These are phyloP conservation scores for Balaeniceps rex DNA, from an alignment of 2,113 vertebrate genomes.

Conservation along the genomic window DNA sequence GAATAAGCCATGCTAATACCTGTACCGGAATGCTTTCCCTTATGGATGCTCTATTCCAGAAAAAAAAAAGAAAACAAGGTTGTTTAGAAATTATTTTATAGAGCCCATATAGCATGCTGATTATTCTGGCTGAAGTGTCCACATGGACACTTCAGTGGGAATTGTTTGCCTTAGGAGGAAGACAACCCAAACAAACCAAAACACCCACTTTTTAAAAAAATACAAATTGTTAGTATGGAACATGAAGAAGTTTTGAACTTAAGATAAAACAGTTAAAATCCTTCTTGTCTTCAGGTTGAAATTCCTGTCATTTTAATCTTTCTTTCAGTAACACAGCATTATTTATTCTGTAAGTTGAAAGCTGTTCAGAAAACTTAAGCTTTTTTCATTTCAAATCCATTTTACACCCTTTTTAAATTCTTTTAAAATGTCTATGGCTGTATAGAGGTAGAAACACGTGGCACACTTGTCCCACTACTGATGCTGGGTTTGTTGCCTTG, in stretches of 20 bases:
- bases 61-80: background rate
- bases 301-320: background rate
- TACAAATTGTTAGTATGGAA: background rate
- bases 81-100: background rate
- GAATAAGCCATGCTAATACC: background rate
- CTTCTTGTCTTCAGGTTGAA: background rate
- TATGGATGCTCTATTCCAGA: background rate
- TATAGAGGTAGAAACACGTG: rapidly evolving
- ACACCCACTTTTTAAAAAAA: background rate
- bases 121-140: background rate
- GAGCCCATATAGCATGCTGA: background rate
- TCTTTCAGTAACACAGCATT: background rate
- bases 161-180: background rate
- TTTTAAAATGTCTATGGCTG: background rate
- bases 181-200: background rate
- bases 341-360: background rate
- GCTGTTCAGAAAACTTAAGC: background rate
- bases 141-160: background rate
- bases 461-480: background rate
- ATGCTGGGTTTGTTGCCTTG: background rate
- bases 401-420: background rate
- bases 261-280: background rate
- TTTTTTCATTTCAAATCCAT: background rate
- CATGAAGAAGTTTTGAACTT: background rate
- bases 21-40: background rate